These are phyloP conservation scores for Cheirogaleus major DNA, from an alignment of 2,797 vertebrate species.

Conservation along the genomic window DNA sequence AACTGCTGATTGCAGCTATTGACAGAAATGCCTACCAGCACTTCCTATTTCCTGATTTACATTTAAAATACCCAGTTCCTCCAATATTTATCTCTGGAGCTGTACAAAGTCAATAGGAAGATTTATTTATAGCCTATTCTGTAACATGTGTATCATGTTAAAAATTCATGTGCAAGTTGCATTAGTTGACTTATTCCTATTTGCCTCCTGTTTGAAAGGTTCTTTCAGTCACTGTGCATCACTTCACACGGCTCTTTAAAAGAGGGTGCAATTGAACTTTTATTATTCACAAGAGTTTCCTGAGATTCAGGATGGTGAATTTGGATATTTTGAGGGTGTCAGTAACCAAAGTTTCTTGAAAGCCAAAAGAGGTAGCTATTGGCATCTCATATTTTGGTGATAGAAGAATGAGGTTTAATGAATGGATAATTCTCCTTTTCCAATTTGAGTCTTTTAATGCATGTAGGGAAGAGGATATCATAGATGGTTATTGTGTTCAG, in stretches of 20 bases:
- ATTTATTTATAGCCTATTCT: not conserved
- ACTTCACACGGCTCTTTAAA: not conserved
- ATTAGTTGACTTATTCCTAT: not conserved
- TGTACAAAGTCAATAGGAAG: not conserved
- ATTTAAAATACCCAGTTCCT: not conserved
- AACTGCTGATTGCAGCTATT: not conserved
- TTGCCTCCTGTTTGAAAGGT: not conserved
- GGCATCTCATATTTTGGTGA: not conserved
- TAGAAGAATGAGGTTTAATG: not conserved
- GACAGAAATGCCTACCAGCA: not conserved
- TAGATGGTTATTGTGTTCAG: not conserved
- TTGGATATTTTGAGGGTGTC: slow-evolving; percentile 11
- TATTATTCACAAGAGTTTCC: not conserved
- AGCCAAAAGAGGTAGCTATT: not conserved
- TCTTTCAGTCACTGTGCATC: not conserved
- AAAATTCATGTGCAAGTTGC: not conserved
- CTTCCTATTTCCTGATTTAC: not conserved
- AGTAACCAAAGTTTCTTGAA: not conserved
- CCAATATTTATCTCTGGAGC: not conserved
- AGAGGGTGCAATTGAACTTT: not conserved
- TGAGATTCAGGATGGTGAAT: not conserved
- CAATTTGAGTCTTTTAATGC: not conserved
- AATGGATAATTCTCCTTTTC: not conserved
- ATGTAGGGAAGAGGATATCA: not conserved
- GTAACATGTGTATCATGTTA: not conserved